These are phyloP conservation scores for Elachura formosa DNA, from an alignment of 2,113 vertebrate genomes.

Conservation along the genomic window DNA sequence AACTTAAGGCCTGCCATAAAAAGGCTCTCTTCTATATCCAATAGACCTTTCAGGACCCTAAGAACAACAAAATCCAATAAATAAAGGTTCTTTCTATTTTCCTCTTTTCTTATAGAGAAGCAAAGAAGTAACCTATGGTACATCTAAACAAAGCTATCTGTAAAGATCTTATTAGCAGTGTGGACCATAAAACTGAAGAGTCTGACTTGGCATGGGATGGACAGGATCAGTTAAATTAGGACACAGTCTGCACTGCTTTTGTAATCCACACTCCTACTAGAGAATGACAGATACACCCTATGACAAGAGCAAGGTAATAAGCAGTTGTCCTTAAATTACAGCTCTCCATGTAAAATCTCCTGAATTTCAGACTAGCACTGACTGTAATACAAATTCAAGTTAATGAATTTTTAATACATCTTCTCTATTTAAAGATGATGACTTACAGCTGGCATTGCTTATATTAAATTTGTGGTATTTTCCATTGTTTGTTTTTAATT, in stretches of 20 bases:
- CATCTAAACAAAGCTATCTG: conserved; percentile 52
- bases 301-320: conserved; percentile 58
- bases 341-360: conserved; percentile 43
- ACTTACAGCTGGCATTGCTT: conserved; percentile 62
- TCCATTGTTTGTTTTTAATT: conserved; percentile 69
- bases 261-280: conserved; percentile 28
- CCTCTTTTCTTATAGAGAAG: conserved; percentile 49
- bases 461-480: conserved; percentile 69
- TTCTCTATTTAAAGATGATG: conserved; percentile 61
- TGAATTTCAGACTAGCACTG: conserved; percentile 53
- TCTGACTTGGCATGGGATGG: conserved; percentile 32
- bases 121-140: conserved; percentile 51
- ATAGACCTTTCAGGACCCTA: conserved; percentile 72
- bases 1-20: conserved; percentile 72
- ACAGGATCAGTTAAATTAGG: conserved; percentile 58
- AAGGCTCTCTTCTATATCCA: conserved; percentile 70
- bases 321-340: conserved; percentile 52
- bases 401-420: conserved; percentile 65
- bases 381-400: conserved; percentile 64
- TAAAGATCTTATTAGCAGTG: conserved; percentile 48
- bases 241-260: conserved; percentile 27
- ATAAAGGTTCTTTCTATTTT: conserved; percentile 57
- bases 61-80: conserved; percentile 75
- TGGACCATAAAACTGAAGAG: conserved; percentile 57
- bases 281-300: conserved; percentile 2